phyloP scores from a whole-genome alignment of 1,140 invertebrate species.

The Zophobas atratus region DNA sequence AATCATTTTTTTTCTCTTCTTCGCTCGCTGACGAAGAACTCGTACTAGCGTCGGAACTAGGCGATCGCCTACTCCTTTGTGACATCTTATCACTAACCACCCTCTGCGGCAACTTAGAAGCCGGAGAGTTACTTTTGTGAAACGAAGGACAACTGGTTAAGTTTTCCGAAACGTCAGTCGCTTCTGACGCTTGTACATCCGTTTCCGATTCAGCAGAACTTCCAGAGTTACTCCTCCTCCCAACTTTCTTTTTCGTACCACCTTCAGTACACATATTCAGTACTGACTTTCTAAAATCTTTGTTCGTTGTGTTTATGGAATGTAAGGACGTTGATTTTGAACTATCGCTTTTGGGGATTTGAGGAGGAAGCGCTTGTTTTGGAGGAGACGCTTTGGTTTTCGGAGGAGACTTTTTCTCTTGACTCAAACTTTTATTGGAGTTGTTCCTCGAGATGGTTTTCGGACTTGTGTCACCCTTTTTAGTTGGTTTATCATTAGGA shows the following conservation, averaged over 20 bases:
- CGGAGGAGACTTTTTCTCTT: conserved; percentile 51
- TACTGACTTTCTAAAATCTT: conserved; percentile 84
- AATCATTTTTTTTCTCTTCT: conserved; percentile 68
- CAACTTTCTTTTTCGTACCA: conserved; percentile 63
- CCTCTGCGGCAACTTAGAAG: conserved; percentile 60
- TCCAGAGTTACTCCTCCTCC: conserved; percentile 70
- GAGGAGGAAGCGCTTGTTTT: conserved; percentile 72
- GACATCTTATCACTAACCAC: conserved; percentile 63
- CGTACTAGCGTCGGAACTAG: conserved; percentile 67
- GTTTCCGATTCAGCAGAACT: conserved; percentile 72
- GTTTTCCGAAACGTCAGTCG: conserved; percentile 64
- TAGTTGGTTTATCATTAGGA: conserved; percentile 58
- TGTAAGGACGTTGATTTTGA: conserved; percentile 69
- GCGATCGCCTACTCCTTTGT: conserved; percentile 65
- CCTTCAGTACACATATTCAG: conserved; percentile 78
- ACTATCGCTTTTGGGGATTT: conserved; percentile 72
- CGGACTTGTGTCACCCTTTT: conserved; percentile 57
- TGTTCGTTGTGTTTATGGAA: conserved; percentile 73
- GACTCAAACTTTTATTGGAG: conserved; percentile 63
- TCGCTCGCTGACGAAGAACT: conserved; percentile 70
- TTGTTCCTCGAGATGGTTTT: conserved; percentile 67
- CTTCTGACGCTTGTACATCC: conserved; percentile 59
- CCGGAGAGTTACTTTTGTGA: conserved; percentile 58
- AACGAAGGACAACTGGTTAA: conserved; percentile 61
- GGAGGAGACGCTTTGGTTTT: conserved; percentile 61